Evolutionary conservation across 1,140 invertebrate genomes (phyloP).

Genomic region (Drosophila virilis): DNA sequence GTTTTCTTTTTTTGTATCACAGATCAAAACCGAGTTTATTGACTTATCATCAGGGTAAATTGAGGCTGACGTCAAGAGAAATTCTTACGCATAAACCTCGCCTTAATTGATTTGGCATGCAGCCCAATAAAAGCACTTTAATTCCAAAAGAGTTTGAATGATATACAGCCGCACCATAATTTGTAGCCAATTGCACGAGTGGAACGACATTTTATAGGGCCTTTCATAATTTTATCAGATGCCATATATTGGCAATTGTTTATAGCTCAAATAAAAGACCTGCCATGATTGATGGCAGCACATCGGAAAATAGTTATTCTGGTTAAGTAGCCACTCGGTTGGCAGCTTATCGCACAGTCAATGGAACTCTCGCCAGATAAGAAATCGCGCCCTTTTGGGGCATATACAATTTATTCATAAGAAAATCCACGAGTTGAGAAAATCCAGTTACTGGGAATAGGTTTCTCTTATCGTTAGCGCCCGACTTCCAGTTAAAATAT

Average conservation of each 20-base stretch:
- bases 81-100: conserved; percentile 9
- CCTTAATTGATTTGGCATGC: not conserved
- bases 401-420: conserved; percentile 27
- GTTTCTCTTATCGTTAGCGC: conserved; percentile 19
- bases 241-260: conserved; percentile 72
- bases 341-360: conserved; percentile 42
- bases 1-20: conserved; percentile 10
- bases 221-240: conserved; percentile 63
- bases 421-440: conserved; percentile 16
- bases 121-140: conserved; percentile 23
- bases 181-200: conserved; percentile 30
- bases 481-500: conserved; percentile 45
- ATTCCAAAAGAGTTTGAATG: conserved; percentile 20
- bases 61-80: conserved; percentile 36
- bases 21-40: conserved; percentile 43
- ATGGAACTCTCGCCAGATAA: conserved; percentile 27
- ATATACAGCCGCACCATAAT: conserved; percentile 25
- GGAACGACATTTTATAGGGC: conserved; percentile 28
- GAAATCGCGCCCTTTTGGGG: conserved; percentile 5
- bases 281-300: conserved; percentile 64
- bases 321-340: conserved; percentile 21
- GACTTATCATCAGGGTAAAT: conserved; percentile 17
- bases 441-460: no score
- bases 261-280: conserved; percentile 68
- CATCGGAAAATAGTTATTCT: conserved; percentile 34